Percentiles rank a stretch among this genome's conserved stretches.
These are phyloP conservation scores for Procambarus virginalis DNA, from an alignment of 1,140 invertebrate species.

Conservation along the genomic window DNA sequence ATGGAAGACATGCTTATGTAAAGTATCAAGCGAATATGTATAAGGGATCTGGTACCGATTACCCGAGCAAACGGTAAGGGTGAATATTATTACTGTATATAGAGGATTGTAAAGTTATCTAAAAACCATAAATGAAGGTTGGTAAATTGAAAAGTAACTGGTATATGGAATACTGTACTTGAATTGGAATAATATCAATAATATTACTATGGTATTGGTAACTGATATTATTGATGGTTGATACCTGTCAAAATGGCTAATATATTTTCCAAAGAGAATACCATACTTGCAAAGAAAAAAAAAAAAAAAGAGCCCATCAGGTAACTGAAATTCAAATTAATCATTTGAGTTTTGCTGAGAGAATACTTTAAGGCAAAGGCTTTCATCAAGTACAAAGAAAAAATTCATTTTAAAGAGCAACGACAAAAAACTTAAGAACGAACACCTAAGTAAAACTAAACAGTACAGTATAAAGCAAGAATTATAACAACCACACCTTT, in stretches of 20 bases:
- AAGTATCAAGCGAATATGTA: neutral
- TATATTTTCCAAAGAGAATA: neutral
- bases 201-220: neutral
- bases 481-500: too few species aligned
- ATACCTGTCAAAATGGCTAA: neutral
- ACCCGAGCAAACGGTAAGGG: neutral
- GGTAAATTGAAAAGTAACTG: neutral
- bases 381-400: neutral
- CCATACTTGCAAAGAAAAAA: neutral
- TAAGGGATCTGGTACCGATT: neutral
- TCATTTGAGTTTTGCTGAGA: neutral
- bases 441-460: too few species aligned
- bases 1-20: neutral
- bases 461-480: too few species aligned
- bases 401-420: neutral
- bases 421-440: too few species aligned
- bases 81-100: neutral
- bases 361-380: neutral
- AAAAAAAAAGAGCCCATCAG: neutral
- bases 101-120: neutral
- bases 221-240: conserved; percentile 1
- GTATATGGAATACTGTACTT: neutral
- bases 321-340: neutral
- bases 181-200: neutral
- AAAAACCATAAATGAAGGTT: neutral